These are phyloP conservation scores for Anneissia japonica DNA, from an alignment of 35 echinoderm and acorn worm species.

Conservation along the genomic window DNA sequence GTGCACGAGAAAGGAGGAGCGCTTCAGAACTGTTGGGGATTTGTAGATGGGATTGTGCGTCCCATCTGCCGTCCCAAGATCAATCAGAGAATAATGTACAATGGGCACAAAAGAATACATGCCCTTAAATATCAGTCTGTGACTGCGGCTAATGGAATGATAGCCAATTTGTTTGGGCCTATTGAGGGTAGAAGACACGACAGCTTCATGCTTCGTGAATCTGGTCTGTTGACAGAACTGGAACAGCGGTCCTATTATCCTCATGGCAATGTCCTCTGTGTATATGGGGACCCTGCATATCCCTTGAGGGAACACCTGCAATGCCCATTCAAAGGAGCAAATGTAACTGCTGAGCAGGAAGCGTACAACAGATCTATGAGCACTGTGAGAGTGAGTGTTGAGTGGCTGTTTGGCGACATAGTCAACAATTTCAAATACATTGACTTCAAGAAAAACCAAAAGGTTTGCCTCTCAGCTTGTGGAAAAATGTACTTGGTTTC, in stretches of 20 bases:
- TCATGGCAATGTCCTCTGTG: not conserved
- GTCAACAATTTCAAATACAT: conserved; percentile 22
- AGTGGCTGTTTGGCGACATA: conserved; percentile 50
- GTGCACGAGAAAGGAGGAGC: conserved; percentile 23
- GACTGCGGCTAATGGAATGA: not conserved
- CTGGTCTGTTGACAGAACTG: conserved; percentile 12
- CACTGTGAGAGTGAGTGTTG: conserved; percentile 28
- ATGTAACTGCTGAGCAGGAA: conserved; percentile 26
- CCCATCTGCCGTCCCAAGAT: conserved; percentile 21
- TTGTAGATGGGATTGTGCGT: conserved; percentile 44
- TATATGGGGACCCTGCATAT: conserved; percentile 71
- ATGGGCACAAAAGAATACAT: conserved; percentile 12
- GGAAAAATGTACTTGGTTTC: conserved; percentile 34
- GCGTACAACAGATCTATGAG: conserved; percentile 13
- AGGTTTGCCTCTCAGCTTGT: conserved; percentile 14
- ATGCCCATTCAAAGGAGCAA: conserved; percentile 25
- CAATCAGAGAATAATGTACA: conserved; percentile 21
- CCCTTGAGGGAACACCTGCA: conserved; percentile 1
- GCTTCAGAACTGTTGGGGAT: not conserved
- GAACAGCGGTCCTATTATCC: conserved; percentile 1
- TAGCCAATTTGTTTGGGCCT: not conserved
- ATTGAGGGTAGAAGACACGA: conserved; percentile 13
- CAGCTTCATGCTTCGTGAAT: not conserved
- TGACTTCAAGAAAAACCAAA: conserved; percentile 42
- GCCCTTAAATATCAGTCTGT: conserved; percentile 9